Conservation (phyloP, 2,113 vertebrate species). For the Platycercus adscitus region DNA sequence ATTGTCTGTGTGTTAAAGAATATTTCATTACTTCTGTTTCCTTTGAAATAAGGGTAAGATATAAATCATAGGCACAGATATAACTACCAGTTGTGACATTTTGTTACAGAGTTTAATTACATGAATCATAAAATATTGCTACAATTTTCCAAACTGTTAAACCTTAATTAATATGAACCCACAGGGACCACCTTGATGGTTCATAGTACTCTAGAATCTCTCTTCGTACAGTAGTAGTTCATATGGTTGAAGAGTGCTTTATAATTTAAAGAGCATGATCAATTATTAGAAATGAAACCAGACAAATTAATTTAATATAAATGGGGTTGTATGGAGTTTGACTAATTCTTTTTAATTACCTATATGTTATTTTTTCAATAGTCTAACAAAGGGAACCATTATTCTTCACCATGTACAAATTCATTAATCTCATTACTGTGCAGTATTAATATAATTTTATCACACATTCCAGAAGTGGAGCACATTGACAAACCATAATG, state of each 20-base stretch:
- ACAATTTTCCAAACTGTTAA: slow-evolving; percentile 86
- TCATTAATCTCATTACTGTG: slow-evolving; percentile 99
- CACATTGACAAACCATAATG: slow-evolving; percentile 86
- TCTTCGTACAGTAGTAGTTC: slow-evolving; percentile 66
- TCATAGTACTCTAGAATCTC: slow-evolving; percentile 75
- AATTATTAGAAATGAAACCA: slow-evolving; percentile 84
- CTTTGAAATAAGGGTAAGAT: slow-evolving; percentile 73
- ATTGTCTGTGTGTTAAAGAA: slow-evolving; percentile 64
- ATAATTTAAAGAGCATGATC: slow-evolving; percentile 80
- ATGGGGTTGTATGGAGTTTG: slow-evolving; percentile 91
- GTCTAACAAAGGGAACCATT: slow-evolving; percentile 84
- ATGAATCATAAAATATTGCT: slow-evolving; percentile 86
- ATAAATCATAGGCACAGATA: slow-evolving; percentile 81
- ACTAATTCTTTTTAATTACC: slow-evolving; percentile 99
- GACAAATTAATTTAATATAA: slow-evolving; percentile 99
- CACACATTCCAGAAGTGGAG: slow-evolving; percentile 93
- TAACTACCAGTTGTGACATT: slow-evolving; percentile 80
- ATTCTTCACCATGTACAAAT: slow-evolving; percentile 84
- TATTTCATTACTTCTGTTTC: slow-evolving; percentile 74
- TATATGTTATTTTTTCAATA: slow-evolving; percentile 93
- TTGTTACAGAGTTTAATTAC: slow-evolving; percentile 84
- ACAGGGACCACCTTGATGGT: slow-evolving; percentile 80
- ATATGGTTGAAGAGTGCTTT: slow-evolving; percentile 67
- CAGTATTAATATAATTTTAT: slow-evolving; percentile 99
- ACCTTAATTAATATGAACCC: slow-evolving; percentile 85